Conservation (phyloP, 2,797 vertebrate genomes). For the Calcarius lapponicus region DNA sequence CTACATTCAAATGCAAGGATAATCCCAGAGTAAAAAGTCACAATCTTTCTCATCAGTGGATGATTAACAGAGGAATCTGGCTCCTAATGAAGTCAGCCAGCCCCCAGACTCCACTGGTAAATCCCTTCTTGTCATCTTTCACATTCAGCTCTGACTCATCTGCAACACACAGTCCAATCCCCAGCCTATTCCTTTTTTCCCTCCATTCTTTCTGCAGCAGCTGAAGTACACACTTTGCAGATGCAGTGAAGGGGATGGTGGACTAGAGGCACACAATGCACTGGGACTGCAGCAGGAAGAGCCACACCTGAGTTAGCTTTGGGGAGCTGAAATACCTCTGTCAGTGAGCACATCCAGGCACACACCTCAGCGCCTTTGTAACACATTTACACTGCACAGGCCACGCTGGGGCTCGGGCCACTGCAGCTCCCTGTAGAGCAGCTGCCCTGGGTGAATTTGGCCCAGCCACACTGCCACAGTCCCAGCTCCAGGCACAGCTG, state of each 20-base stretch:
- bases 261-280: neutral
- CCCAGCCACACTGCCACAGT: neutral
- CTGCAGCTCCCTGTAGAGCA: neutral
- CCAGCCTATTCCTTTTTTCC: neutral
- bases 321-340: neutral
- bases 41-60: neutral
- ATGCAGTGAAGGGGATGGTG: neutral
- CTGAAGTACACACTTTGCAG: neutral
- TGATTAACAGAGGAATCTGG: neutral
- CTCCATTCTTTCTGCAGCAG: neutral
- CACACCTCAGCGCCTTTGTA: neutral
- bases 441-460: neutral
- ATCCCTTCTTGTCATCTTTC: neutral
- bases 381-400: neutral
- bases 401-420: neutral
- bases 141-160: slow-evolving; percentile 25
- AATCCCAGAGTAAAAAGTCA: neutral
- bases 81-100: neutral
- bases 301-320: neutral
- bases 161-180: neutral
- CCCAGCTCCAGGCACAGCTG: neutral
- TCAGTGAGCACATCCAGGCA: neutral
- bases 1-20: neutral
- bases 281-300: neutral
- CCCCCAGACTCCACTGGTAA: neutral